Base-by-base conservation (phyloP, 1,140 invertebrate genomes). In the Galendromus occidentalis region DNA sequence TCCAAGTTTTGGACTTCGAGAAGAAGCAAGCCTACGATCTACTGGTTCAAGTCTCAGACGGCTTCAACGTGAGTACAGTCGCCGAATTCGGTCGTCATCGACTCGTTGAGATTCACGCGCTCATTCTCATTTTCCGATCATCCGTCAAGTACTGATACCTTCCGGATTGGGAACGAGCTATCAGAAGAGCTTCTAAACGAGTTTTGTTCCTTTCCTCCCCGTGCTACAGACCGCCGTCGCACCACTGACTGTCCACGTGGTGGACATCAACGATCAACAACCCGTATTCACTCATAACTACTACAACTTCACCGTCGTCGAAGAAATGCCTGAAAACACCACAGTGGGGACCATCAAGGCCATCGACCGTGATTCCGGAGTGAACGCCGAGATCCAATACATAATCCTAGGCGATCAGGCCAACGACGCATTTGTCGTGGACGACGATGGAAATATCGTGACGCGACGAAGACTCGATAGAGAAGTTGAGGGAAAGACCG, bases 361-460 rank as follows among this genome's bases (percentile, higher is more conserved):
- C 0, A 87, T 85, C 0, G 94, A 92, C n/a, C 83, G 85, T 70
- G 93, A 98, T 74, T 84, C 85, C 25, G 92, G 92, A 14, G 82
- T 91, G 14, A 97, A 97, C 77, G 91, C 91, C 0, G 84, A 91
- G 72, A 87, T 98, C 29, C 82, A 83, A 30, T 97, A 97, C 74
- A 84, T 86, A 29, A 85, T 94, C 45, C 82, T 91, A 14, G 71
- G 71, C n/a, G 71, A 72, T 28, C 68, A 71, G 28, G 71, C 69
- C 17, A 72, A 71, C 44, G 69, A 72, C 7, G 71, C 72, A 2
- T 79, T 79, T 68, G 44, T 66, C 7, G 76, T 80, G 44, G 74
- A 78, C 67, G 69, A 74, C 25, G 69, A 70, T 18, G 78, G 78
- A 4, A 73, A 71, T 25, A 75, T 80, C 14, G 66, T 67, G 17